A percentile compares a stretch with the other conserved stretches of the same genome.
Conservation (phyloP, 2,888 invertebrate genomes). For the Phengaris alcon region DNA sequence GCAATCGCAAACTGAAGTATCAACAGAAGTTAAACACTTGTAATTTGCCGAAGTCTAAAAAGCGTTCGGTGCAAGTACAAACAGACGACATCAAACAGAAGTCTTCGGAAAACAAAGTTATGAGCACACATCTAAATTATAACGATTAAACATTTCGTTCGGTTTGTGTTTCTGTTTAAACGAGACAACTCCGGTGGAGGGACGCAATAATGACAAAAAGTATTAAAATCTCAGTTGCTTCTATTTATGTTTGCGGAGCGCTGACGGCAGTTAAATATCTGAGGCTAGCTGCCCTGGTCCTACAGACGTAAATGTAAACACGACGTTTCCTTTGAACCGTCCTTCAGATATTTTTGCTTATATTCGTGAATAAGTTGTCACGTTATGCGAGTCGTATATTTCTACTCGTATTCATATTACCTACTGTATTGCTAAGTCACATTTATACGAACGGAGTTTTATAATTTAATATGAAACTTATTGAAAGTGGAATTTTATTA, state of each 20-base stretch:
- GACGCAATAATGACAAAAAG: slow-evolving; percentile 57
- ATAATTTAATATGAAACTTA: background rate
- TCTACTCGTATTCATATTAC: background rate
- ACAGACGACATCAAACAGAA: slow-evolving; percentile 16
- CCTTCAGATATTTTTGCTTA: slow-evolving; percentile 52
- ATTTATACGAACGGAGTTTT: background rate
- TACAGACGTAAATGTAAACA: slow-evolving; percentile 69
- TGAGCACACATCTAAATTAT: slow-evolving; percentile 27
- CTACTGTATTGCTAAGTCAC: slow-evolving; percentile 4
- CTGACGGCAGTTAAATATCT: slow-evolving; percentile 70
- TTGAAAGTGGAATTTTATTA: background rate
- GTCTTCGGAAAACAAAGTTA: slow-evolving; percentile 9
- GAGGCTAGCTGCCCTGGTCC: slow-evolving; percentile 54
- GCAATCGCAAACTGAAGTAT: background rate
- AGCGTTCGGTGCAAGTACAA: slow-evolving; percentile 3
- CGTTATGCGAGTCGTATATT: slow-evolving; percentile 25
- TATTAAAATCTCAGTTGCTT: slow-evolving; percentile 68
- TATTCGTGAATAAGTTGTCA: slow-evolving; percentile 31
- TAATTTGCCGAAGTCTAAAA: background rate
- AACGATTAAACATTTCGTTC: slow-evolving; percentile 29
- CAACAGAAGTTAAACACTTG: background rate
- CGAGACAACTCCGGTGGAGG: slow-evolving; percentile 33
- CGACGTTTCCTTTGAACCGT: slow-evolving; percentile 63
- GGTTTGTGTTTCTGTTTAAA: slow-evolving; percentile 34
- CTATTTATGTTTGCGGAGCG: slow-evolving; percentile 69